Base-by-base conservation (phyloP, 2,888 invertebrate genomes). In the Sisyra nigra region DNA sequence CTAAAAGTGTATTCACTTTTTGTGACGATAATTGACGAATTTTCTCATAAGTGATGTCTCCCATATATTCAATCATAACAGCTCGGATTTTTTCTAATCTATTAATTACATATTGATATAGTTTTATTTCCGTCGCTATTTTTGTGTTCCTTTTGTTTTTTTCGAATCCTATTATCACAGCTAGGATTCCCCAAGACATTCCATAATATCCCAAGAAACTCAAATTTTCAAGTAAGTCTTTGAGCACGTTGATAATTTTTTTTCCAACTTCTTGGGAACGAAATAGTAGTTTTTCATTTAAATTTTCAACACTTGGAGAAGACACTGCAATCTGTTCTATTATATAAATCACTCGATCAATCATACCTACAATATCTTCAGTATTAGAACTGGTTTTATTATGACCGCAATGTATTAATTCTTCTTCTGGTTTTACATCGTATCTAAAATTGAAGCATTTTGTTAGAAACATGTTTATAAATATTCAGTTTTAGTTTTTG, bases 371-470 rank as follows among this genome's bases (percentile, higher is more conserved):
- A 2, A 55, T 48, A 5, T 41, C 4, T 1, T 15, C n/a, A 45
- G 54, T 55, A 7, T 44, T 29, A 5, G 2, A 1, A 7, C 24
- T 44, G 6, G 37, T 14, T 2, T n/a, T 7, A 30, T 52, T 40
- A 5, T 42, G 32, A 4, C 46, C 15, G 49, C 55, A 68, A 2
- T 17, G 3, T 2, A 53, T 30, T 1, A 65, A 42, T 9, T 9
- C 32, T 56, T 72, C 71, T 11, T 39, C 42, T 1, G 71, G 71
- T 49, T 65, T 66, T 11, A 69, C 66, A 3, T 66, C 64, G 55
- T 59, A 69, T n/a, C 67, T 67, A 42, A 29, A 54, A 56, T 40
- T 44, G 48, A 41, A 38, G 31, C n/a, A 8, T 10, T 9, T 36
- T n/a, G n/a, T n/a, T n/a, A n/a, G n/a, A n/a, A n/a, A n/a, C n/a